phyloP scores from a whole-genome alignment of 1,140 invertebrate genomes.

The Heliconius hermathena region DNA sequence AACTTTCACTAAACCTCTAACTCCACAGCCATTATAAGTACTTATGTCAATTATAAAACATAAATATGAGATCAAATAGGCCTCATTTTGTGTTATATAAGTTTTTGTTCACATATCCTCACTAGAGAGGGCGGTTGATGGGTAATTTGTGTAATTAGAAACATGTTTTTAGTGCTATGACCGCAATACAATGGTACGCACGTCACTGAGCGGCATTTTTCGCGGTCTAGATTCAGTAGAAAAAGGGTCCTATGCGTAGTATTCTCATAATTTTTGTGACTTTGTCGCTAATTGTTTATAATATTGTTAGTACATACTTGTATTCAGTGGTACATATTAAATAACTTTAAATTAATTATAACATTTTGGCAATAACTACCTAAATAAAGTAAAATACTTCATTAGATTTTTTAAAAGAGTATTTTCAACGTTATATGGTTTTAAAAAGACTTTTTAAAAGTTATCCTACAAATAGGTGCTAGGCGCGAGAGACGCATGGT shows the following conservation, averaged over 20 bases:
- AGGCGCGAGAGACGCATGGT: too few relatives aligned
- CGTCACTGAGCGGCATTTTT: constrained; percentile 57
- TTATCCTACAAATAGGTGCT: too few relatives aligned
- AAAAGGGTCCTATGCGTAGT: not conserved
- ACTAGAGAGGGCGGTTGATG: constrained; percentile 54
- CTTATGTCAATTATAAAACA: constrained; percentile 30
- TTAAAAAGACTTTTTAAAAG: too few relatives aligned
- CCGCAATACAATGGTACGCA: constrained; percentile 38
- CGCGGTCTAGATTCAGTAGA: constrained; percentile 36
- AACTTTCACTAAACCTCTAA: constrained; percentile 64
- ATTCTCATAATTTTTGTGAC: not conserved
- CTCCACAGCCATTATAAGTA: constrained; percentile 19
- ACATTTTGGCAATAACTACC: not conserved
- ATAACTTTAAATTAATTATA: not conserved
- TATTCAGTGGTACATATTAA: not conserved
- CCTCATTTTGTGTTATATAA: constrained; percentile 52
- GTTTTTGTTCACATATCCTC: constrained; percentile 70
- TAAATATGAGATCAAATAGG: constrained; percentile 27
- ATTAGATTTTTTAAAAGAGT: too few relatives aligned
- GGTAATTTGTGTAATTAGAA: constrained; percentile 69
- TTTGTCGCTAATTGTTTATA: constrained; percentile 1
- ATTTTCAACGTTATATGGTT: too few relatives aligned
- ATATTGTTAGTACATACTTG: not conserved
- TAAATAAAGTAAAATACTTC: too few relatives aligned
- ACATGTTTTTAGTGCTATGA: constrained; percentile 59